phyloP scores from a whole-genome alignment of 2,797 vertebrate species.

The Sebastes trivittatus region DNA sequence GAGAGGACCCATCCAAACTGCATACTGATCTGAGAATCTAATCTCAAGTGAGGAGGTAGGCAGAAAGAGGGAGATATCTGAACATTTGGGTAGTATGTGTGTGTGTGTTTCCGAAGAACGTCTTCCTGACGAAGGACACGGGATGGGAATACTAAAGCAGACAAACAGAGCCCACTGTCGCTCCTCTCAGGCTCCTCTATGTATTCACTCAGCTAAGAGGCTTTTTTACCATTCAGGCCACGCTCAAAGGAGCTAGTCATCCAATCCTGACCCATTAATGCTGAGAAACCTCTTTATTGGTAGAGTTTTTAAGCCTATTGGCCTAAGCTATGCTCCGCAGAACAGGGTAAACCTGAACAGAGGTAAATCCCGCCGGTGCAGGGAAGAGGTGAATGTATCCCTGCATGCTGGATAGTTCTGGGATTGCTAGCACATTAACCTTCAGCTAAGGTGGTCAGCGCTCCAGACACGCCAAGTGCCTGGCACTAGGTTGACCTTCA shows the following conservation, averaged over 20 bases:
- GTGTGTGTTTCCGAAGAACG: slow-evolving; percentile 48
- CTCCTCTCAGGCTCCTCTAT: slow-evolving; percentile 76
- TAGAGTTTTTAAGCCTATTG: slow-evolving; percentile 81
- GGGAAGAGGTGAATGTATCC: slow-evolving; percentile 67
- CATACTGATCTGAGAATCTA: slow-evolving; percentile 71
- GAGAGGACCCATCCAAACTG: slow-evolving; percentile 58
- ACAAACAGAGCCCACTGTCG: slow-evolving; percentile 77
- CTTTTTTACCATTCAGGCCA: slow-evolving; percentile 82
- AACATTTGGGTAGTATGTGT: slow-evolving; percentile 56
- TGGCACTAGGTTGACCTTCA: slow-evolving; percentile 57
- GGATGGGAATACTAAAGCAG: slow-evolving; percentile 81
- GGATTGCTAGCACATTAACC: slow-evolving; percentile 71
- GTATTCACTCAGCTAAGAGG: slow-evolving; percentile 80
- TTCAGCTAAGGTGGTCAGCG: slow-evolving; percentile 48
- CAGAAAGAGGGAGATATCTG: slow-evolving; percentile 60
- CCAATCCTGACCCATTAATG: slow-evolving; percentile 81
- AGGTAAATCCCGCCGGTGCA: slow-evolving; percentile 67
- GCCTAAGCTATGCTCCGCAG: slow-evolving; percentile 70
- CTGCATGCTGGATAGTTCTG: slow-evolving; percentile 49
- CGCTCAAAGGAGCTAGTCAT: slow-evolving; percentile 83
- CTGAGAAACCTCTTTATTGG: slow-evolving; percentile 81
- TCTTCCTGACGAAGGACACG: slow-evolving; percentile 76
- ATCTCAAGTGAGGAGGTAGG: slow-evolving; percentile 59
- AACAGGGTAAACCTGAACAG: slow-evolving; percentile 78
- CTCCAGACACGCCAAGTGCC: slow-evolving; percentile 46